Base-by-base conservation (phyloP, 2,888 invertebrate species). In the Caprella mutica region DNA sequence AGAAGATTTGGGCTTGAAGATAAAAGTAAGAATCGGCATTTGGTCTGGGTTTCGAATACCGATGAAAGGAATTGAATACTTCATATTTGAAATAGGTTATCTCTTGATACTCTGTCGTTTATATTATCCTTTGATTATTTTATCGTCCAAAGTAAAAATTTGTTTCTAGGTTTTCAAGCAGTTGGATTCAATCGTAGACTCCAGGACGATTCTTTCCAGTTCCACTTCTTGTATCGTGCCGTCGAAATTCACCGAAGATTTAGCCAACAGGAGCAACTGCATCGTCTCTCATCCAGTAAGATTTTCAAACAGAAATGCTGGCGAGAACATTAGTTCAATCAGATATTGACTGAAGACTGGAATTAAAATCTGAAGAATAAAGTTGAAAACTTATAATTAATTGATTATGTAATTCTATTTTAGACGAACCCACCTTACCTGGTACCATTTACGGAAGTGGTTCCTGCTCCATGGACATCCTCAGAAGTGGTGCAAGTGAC, bases 371-470 rank as follows among this genome's bases (percentile, higher is more conserved):
- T n/a, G n/a, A n/a, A n/a, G n/a, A n/a, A n/a, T n/a, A n/a, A n/a
- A n/a, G n/a, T n/a, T n/a, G n/a, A n/a, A n/a, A n/a, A n/a, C n/a
- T n/a, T n/a, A n/a, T n/a, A n/a, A n/a, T n/a, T n/a, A n/a, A n/a
- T n/a, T n/a, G n/a, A n/a, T n/a, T n/a, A n/a, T 42, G 5, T 21
- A 23, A 21, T 33, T n/a, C 2, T 5, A 8, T 51, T 67, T 1
- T 59, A 81, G 73, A 89, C 93, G 2, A 96, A 96, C 73, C 96
- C 96, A 5, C 96, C 96, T 0, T 94, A 94, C 72, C 94, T 91
- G 71, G 89, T 93, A 24, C 92, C 93, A 0, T 75, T 96, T 43
- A 90, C 93, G 1, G 96, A 97, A 76, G 78, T 97, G 14, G 88
- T 94, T 0, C 94, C 94, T 0, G 88, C 93, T 0, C 88, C 91